Evolutionary conservation across 1,140 invertebrate genomes (phyloP).

Genomic region (Listronotus bonariensis): DNA sequence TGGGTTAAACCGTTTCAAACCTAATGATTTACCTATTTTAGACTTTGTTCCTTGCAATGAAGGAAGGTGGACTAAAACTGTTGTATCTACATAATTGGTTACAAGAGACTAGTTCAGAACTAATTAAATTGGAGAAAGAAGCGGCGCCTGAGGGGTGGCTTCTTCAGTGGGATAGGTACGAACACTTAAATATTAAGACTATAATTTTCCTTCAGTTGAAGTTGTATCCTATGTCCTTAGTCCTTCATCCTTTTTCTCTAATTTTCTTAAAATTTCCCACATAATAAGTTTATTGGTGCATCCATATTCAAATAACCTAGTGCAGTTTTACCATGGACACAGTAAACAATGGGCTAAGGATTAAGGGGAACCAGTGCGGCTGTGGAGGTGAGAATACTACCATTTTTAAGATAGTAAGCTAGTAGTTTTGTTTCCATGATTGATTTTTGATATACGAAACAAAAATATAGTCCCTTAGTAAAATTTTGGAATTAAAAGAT

Average conservation of each 20-base stretch:
- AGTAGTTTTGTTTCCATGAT: neutral
- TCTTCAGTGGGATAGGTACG: constrained; percentile 78
- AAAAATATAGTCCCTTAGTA: neutral
- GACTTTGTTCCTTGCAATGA: constrained; percentile 68
- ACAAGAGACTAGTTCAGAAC: constrained; percentile 62
- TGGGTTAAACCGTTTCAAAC: no score
- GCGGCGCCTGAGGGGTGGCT: constrained; percentile 72
- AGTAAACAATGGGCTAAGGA: neutral
- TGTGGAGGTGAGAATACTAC: constrained; percentile 22
- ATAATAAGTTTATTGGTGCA: neutral
- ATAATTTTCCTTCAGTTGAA: neutral
- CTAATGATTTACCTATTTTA: no score
- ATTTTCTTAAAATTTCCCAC: neutral
- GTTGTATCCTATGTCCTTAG: neutral
- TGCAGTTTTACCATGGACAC: constrained; percentile 4
- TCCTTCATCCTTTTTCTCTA: neutral
- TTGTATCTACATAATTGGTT: constrained; percentile 67
- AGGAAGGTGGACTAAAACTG: constrained; percentile 62
- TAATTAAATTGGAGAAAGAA: constrained; percentile 64
- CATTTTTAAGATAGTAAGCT: neutral
- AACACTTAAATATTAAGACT: constrained; percentile 13
- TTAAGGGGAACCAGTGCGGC: neutral
- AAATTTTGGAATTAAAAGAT: no score
- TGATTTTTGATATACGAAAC: neutral
- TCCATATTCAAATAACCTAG: constrained; percentile 9